Evolutionary conservation across 2,113 vertebrate genomes (phyloP), one percentile per base, ranked within the genome.

Genomic region (Pogonocichla stellata): DNA sequence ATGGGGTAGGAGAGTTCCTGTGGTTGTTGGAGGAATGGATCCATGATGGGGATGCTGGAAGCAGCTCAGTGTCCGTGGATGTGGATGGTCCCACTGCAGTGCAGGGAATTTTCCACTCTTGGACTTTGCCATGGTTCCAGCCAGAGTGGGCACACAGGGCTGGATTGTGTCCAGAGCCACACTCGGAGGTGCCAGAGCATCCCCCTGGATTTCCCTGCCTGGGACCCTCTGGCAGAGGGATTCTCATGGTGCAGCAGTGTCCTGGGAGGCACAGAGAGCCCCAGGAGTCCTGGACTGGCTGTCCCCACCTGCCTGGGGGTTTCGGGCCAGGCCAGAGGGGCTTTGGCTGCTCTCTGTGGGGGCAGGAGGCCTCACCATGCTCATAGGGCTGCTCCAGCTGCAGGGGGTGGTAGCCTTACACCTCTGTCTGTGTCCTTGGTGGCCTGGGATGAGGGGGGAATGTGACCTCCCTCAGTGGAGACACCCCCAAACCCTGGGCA

Each of bases 61-160:
- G 54, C 43, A 73, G 64, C 58, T 72, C 31, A 6, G 45, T 19
- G 34, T 50, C 83, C 1, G 3, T 34, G 53, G 62, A 20, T 31
- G 47, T 19, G 42, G 28, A 29, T 0, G 0, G 42, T 83, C 17
- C 33, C 20, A 36, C 50, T 2, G 4, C 26, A 25, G 47, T 19
- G 31, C n/a, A 33, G 42, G 62, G 26, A 50, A 12, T 77, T 92
- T 84, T 47, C 57, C 53, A 14, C 18, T 19, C 25, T 19, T 38
- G 53, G 51, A 33, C 12, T 54, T 12, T 62, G 53, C 48, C 0
- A 0, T 38, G 42, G 12, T 14, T 62, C 58, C 36, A 62, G 36
- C 42, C 71, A 74, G 84, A 50, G 4, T 42, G 79, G 60, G n/a
- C 50, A 24, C 19, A 10, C 0, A 0, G 29, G 56, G 29, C 75